Conservation (phyloP, 1,140 invertebrate species). For the Formica exsecta region DNA sequence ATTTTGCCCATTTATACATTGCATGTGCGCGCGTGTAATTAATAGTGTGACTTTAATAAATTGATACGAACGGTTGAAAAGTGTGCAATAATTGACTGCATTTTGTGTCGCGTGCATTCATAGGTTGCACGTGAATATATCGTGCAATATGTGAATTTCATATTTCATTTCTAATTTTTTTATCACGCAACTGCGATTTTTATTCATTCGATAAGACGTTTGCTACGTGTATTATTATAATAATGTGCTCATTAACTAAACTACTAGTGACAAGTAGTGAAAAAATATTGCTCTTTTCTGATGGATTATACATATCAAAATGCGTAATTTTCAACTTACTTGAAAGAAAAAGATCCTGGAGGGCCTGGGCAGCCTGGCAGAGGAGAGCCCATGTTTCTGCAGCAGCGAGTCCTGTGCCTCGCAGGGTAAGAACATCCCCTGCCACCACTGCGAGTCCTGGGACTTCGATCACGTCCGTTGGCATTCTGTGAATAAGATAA, state of each 20-base stretch:
- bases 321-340: slow-evolving; percentile 84
- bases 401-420: slow-evolving; percentile 87
- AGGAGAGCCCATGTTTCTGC: slow-evolving; percentile 88
- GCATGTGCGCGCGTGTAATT: not conserved
- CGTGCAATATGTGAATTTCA: not conserved
- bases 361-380: slow-evolving; percentile 89
- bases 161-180: slow-evolving; percentile 19
- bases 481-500: slow-evolving; percentile 81
- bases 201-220: not conserved
- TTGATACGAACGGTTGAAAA: not conserved
- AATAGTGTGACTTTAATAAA: slow-evolving; percentile 17
- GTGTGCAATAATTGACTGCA: not conserved
- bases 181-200: not conserved
- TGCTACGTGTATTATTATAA: not conserved
- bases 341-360: slow-evolving; percentile 89
- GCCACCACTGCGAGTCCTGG: slow-evolving; percentile 83
- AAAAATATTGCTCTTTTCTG: not conserved
- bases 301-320: not conserved
- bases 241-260: slow-evolving; percentile 21
- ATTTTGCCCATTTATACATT: not conserved
- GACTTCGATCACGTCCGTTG: slow-evolving; percentile 81
- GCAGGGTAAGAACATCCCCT: slow-evolving; percentile 86
- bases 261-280: no score
- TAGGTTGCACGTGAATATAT: slow-evolving; percentile 19
- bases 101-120: not conserved